A percentile compares a stretch with the other conserved stretches of the same genome.
Evolutionary conservation across 2,797 vertebrate species (phyloP).

Genomic region (Rhinogobio ventralis): DNA sequence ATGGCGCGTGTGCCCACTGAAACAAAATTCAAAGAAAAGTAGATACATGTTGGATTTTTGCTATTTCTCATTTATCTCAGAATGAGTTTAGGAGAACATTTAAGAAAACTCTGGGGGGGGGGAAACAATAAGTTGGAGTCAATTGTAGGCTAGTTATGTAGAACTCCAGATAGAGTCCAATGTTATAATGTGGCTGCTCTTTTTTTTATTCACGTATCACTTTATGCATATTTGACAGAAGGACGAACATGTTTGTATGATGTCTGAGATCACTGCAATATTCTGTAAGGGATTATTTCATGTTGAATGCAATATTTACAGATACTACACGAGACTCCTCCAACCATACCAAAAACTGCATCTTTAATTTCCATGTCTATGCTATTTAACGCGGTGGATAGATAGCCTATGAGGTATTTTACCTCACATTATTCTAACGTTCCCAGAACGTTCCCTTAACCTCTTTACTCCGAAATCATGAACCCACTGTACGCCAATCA

Average conservation of each 20-base stretch:
- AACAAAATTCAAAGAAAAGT: neutral
- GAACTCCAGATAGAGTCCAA: neutral
- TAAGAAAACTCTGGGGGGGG: neutral
- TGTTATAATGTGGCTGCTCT: neutral
- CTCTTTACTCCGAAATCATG: no score
- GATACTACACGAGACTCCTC: no score
- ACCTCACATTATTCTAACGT: no score
- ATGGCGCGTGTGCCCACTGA: slow-evolving; percentile 37
- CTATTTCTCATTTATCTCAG: neutral
- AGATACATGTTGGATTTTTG: neutral
- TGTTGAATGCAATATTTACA: neutral
- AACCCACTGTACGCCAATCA: no score
- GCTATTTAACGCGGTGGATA: neutral
- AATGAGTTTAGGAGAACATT: neutral
- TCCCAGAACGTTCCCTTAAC: no score
- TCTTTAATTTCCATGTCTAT: no score
- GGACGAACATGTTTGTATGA: neutral
- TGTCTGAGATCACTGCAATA: neutral
- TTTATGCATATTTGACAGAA: neutral
- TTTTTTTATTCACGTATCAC: neutral
- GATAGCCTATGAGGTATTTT: neutral
- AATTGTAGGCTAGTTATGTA: neutral
- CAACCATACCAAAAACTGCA: no score
- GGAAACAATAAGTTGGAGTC: neutral
- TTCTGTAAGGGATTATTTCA: neutral